Evolutionary conservation across 2,113 vertebrate genomes (phyloP), one percentile per base, ranked within the genome.

Genomic region (Guaruba guarouba): DNA sequence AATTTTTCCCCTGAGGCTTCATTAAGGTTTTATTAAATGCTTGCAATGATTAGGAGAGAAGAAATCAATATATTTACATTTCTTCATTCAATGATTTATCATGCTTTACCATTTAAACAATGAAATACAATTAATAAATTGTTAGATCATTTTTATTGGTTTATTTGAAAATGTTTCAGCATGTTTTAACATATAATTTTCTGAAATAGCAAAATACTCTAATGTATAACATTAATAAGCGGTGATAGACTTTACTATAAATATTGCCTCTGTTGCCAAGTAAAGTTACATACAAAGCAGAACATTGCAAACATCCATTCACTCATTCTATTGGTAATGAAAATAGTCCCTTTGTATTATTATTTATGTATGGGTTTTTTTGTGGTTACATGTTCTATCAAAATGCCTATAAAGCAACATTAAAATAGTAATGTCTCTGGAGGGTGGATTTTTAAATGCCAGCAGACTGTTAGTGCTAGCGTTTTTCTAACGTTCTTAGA

Each of bases 241-340:
- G n/a, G 97, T 98, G 98, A 98, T 98, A 98, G 98, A 98, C 97
- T 98, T 98, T 97, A 98, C 95, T 97, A 97, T 98, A 98, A 98
- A 98, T 98, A 98, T 92, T 97, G 95, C 70, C 95, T 97, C 95
- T 96, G 91, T 97, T 98, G 97, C 97, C 97, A 98, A 97, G 95
- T 96, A 98, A 98, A 98, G 97, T 98, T 98, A 96, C 64, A 93
- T 85, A 95, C 91, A 97, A 98, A 97, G 92, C 83, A 96, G 94
- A 96, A 88, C 10, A 54, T 80, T 97, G 92, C 74, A 97, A 97
- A 96, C 84, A 95, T 94, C 82, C 92, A 57, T 96, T 96, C 74
- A 86, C 74, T 91, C 74, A 89, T 97, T 97, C 88, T 82, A 96
- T 78, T 77, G 52, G 86, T 95, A 76, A 88, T 84, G 55, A 85